A percentile compares a stretch with the other conserved stretches of the same genome.
Conservation (phyloP, 2,888 invertebrate species). For the Metellina segmentata region DNA sequence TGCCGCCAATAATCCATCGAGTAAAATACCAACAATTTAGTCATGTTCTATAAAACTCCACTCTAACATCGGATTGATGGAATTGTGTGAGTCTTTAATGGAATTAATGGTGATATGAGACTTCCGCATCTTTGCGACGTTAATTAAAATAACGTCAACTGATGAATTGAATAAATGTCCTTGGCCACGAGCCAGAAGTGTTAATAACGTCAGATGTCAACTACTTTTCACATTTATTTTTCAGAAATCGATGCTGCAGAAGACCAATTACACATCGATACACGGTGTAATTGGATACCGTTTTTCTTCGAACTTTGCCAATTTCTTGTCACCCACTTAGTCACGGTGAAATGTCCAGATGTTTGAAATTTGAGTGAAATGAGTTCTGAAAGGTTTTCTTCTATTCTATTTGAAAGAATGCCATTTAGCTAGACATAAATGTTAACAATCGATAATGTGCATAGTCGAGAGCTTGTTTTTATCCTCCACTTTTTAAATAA, state of each 20-base stretch:
- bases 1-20: too few species aligned
- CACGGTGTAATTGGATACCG: conserved; percentile 13
- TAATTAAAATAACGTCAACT: conserved; percentile 60
- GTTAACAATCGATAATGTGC: too few species aligned
- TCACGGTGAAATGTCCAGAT: not conserved
- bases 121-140: conserved; percentile 10
- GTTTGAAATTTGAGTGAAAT: not conserved
- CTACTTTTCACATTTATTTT: conserved; percentile 27
- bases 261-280: conserved; percentile 25
- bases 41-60: not conserved
- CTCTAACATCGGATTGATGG: not conserved
- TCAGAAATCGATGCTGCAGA: conserved; percentile 11
- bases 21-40: not conserved
- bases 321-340: not conserved
- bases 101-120: conserved; percentile 28
- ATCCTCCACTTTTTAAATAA: too few species aligned
- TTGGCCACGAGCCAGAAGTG: conserved; percentile 50
- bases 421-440: too few species aligned
- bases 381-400: not conserved
- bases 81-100: not conserved
- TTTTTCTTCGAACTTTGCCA: not conserved
- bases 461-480: too few species aligned
- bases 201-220: conserved; percentile 57
- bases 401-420: too few species aligned
- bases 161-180: conserved; percentile 42